Conservation (phyloP, 2,888 invertebrate species). For the Mythimna lalbum region DNA sequence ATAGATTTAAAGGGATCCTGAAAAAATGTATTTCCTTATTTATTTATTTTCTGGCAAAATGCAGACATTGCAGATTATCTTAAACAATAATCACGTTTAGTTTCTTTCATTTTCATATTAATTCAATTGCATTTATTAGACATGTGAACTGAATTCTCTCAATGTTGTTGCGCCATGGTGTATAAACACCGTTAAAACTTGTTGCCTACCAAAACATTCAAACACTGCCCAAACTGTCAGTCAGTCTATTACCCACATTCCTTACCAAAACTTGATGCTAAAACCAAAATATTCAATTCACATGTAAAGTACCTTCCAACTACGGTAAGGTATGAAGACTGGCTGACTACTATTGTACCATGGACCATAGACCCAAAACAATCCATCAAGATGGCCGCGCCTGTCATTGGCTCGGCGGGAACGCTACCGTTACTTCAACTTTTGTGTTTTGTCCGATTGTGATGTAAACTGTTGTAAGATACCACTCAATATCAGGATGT, state of each 20-base stretch:
- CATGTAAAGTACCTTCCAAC: slow-evolving; percentile 56
- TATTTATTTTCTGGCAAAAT: neutral
- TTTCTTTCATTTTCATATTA: too few relatives aligned
- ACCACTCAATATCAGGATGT: slow-evolving; percentile 44
- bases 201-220: slow-evolving; percentile 24
- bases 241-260: slow-evolving; percentile 18
- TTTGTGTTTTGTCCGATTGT: slow-evolving; percentile 48
- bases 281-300: slow-evolving; percentile 37
- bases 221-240: slow-evolving; percentile 23
- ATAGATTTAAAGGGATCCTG: neutral
- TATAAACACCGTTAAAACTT: slow-evolving; percentile 15
- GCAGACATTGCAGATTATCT: neutral
- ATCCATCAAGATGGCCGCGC: slow-evolving; percentile 60
- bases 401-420: slow-evolving; percentile 58
- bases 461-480: slow-evolving; percentile 50
- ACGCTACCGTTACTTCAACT: slow-evolving; percentile 60
- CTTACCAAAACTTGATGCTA: slow-evolving; percentile 33
- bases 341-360: slow-evolving; percentile 44
- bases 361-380: slow-evolving; percentile 46
- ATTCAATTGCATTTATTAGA: neutral
- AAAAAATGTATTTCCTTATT: neutral
- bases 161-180: neutral
- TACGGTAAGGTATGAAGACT: slow-evolving; percentile 27
- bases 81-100: neutral
- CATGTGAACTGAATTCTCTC: neutral